phyloP scores from a whole-genome alignment of 2,797 vertebrate genomes.

The Scleropages formosus region DNA sequence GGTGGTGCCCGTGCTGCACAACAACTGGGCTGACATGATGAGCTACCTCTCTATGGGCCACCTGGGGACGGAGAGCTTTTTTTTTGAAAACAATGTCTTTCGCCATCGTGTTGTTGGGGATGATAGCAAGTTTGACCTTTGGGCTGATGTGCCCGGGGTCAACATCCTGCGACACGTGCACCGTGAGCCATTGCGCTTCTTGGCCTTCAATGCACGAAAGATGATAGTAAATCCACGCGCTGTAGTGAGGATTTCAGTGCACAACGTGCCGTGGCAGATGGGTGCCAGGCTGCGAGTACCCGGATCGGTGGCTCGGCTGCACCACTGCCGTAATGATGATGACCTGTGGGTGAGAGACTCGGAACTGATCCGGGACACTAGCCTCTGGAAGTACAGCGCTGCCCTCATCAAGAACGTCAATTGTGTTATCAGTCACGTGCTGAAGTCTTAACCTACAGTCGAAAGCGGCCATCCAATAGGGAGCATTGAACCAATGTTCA shows the following conservation, averaged over 20 bases:
- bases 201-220: constrained; percentile 20
- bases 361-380: constrained; percentile 26
- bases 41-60: constrained; percentile 26
- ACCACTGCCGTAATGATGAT: constrained; percentile 23
- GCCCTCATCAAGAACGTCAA: constrained; percentile 27
- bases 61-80: constrained; percentile 5
- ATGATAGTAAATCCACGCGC: constrained; percentile 21
- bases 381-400: constrained; percentile 31
- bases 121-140: neutral
- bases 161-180: constrained; percentile 31
- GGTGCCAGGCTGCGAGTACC: constrained; percentile 10
- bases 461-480: too few relatives aligned
- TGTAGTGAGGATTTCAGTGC: constrained; percentile 29
- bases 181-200: constrained; percentile 11
- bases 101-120: neutral
- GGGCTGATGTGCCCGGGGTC: constrained; percentile 18
- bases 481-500: too few relatives aligned
- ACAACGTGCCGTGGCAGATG: neutral
- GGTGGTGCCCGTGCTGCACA: constrained; percentile 56
- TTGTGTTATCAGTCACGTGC: neutral
- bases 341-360: neutral
- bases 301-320: constrained; percentile 3
- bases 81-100: constrained; percentile 4
- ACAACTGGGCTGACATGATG: constrained; percentile 50
- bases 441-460: neutral